Base-by-base conservation (phyloP, 2,113 vertebrate species). In the Sakesphorus luctuosus region DNA sequence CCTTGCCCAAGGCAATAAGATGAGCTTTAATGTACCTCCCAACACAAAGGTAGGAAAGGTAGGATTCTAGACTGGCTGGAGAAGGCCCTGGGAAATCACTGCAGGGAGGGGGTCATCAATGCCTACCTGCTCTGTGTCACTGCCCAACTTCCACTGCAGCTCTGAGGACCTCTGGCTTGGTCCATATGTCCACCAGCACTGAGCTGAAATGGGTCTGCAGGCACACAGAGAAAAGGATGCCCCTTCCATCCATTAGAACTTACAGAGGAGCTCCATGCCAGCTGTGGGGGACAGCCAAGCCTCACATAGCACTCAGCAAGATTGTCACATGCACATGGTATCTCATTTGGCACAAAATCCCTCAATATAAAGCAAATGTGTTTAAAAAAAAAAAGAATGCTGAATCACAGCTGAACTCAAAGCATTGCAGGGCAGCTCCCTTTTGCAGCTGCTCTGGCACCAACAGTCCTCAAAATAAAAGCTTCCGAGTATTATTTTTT, bases 241-340 rank as follows among this genome's bases (percentile, higher is more conserved):
- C 33, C 38, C 49, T 76, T 77, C 58, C 35, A 72, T n/a, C 43
- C 75, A 3, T 2, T 5, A 52, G 23, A 56, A 35, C 50, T 24
- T 26, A 18, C 1, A 67, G 29, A 14, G 0, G 24, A 59, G 55
- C n/a, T 77, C 69, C 0, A 0, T 7, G 68, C 18, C 63, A 73
- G 63, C 84, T 25, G n/a, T 2, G 8, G 35, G 79, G 56, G 21
- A 50, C 44, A 59, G 62, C 25, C 2, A 2, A 66, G 35, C 36
- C 40, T 36, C 3, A 6, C 43, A 35, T 0, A 21, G 21, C 59
- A 67, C 50, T 25, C 66, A 63, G 38, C 1, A 47, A 53, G 78
- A 31, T 0, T 19, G 35, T 23, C 82, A 63, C 82, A 44, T 67
- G 33, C 31, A 53, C 58, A 35, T 2, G 1, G 29, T 8, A 29